Conservation (phyloP, 2,888 invertebrate species). For the Patella depressa region DNA sequence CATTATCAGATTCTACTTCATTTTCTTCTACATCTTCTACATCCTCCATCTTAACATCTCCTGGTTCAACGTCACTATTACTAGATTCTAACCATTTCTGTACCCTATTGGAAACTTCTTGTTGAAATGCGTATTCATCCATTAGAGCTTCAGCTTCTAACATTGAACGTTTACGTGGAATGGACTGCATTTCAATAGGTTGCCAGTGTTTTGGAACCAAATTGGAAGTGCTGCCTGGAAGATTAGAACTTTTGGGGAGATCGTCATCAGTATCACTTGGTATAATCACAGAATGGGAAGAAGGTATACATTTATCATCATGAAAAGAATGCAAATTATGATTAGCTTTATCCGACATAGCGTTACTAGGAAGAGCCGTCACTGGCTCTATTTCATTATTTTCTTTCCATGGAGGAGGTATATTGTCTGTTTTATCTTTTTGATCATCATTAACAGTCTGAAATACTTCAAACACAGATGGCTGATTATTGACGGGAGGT, state of each 20-base stretch:
- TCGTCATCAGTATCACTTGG: slow-evolving; percentile 34
- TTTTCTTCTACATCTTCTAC: slow-evolving; percentile 23
- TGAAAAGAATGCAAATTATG: slow-evolving; percentile 50
- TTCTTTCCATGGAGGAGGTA: slow-evolving; percentile 41
- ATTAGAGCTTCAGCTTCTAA: slow-evolving; percentile 48
- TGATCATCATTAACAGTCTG: slow-evolving; percentile 30
- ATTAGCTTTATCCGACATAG: slow-evolving; percentile 46
- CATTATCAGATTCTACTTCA: slow-evolving; percentile 32
- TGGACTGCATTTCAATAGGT: slow-evolving; percentile 41
- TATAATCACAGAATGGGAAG: slow-evolving; percentile 58
- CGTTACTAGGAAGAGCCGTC: slow-evolving; percentile 28
- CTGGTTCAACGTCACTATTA: slow-evolving; percentile 39
- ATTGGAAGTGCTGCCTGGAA: slow-evolving; percentile 50
- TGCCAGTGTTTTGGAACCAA: slow-evolving; percentile 58
- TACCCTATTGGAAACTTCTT: slow-evolving; percentile 52
- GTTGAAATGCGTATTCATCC: slow-evolving; percentile 52
- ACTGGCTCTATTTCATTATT: slow-evolving; percentile 43
- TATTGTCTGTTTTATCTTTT: slow-evolving; percentile 27
- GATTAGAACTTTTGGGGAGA: slow-evolving; percentile 37
- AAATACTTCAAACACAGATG: slow-evolving; percentile 56
- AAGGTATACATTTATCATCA: slow-evolving; percentile 38
- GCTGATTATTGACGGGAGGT: slow-evolving; percentile 37
- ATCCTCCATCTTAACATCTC: slow-evolving; percentile 41
- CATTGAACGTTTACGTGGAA: slow-evolving; percentile 30
- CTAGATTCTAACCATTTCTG: slow-evolving; percentile 52